Base-by-base conservation (phyloP, 2,888 invertebrate species). In the Scaptomyza parva region DNA sequence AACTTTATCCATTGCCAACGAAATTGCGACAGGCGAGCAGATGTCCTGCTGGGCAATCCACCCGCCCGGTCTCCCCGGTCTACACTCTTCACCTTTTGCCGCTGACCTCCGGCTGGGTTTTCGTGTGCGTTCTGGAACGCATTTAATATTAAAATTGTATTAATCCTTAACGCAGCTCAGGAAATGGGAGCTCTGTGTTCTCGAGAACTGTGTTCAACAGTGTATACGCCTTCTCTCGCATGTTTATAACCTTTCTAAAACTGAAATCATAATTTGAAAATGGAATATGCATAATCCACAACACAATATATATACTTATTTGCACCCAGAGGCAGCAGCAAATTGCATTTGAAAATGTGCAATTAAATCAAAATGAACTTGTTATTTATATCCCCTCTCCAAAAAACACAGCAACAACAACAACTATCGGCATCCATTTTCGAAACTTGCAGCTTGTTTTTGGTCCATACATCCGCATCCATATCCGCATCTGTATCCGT, bases 311-410 rank as follows among this genome's bases (percentile, higher is more conserved):
- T 53, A 54, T 60, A 54, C 54, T 76, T 61, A 76, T 72, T 73
- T 57, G 57, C 76, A 55, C 45, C 47, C 40, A n/a, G 33, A 44
- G 39, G 20, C 52, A 70, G 24, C 52, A 70, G 59, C 72, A 78
- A 85, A 79, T 81, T 64, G 70, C 71, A 82, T 70, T 65, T 66
- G 39, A 75, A 86, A 83, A 86, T 80, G 84, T 88, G 88, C 88
- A 84, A 88, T 84, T 84, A 86, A 86, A 84, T 78, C 78, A 73
- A 84, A 88, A 86, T 88, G 85, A 88, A 84, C 85, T 84, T 81
- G 76, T 88, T 75, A 84, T 84, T 88, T 84, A 87, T 87, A 63
- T 59, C 8, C 37, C 11, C 24, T 1, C 12, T 4, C n/a, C 3
- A 30, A 11, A 30, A 33, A n/a, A 11, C 14, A 35, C 14, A 14